Evolutionary conservation across 2,797 vertebrate species (phyloP), one percentile per base, ranked within the genome.

Genomic region (Rallus crepitans): DNA sequence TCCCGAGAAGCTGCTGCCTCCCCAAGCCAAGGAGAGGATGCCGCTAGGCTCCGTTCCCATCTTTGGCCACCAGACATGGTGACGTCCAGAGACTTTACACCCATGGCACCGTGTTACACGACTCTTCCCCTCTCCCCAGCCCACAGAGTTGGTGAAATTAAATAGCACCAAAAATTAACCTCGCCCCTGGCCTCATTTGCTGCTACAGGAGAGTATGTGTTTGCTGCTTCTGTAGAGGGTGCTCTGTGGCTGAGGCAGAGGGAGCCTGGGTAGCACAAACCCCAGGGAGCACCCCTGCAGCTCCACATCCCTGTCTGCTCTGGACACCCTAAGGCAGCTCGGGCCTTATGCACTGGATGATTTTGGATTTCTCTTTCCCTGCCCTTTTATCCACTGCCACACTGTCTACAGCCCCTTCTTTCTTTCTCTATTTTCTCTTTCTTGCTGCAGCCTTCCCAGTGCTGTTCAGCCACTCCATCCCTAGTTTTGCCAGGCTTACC

Each of bases 101-200:
- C 31, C 85, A 82, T 93, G 73, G 31, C 63, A 57, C 45, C 2
- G 0, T 64, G 35, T 94, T 94, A 84, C 40, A 64, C 50, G 89
- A 53, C 77, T 90, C 70, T 94, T 77, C 52, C 66, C 24, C 63
- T 83, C 63, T 96, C 64, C 56, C 59, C 89, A 92, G 66, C 73
- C 75, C 66, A 52, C n/a, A 33, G 70, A 31, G 33, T 2, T 71
- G 24, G 37, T 70, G 84, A 88, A 85, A 93, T 95, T 90, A 94
- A 92, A 53, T 24, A 87, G 31, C 24, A 40, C 9, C 18, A 78
- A 82, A 82, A 89, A 80, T 93, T 89, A 95, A 95, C 83, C 71
- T 78, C 61, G 7, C 27, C 0, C 17, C 39, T 69, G 31, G 50
- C 53, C 25, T 80, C 50, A 7, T 77, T 60, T 96, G 50, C n/a